Percentiles rank a stretch among this genome's conserved stretches.
These are phyloP conservation scores for Turdus rufiventris DNA, from an alignment of 2,113 vertebrate species.

Conservation along the genomic window DNA sequence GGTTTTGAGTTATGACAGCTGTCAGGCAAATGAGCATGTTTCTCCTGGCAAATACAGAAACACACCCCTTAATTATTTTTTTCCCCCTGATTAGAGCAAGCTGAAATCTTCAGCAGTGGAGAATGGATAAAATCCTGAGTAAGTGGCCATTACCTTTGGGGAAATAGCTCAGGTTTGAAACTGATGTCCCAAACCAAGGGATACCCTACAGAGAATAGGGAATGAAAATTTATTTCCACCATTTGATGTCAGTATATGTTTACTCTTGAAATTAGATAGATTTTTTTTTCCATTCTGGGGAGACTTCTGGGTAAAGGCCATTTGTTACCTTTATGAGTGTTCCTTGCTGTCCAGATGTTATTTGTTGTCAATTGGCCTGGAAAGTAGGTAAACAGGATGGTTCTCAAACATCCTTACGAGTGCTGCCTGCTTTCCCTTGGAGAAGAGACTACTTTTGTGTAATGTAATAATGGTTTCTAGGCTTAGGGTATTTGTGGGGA, in stretches of 20 bases:
- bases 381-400: neutral
- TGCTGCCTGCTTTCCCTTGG: neutral
- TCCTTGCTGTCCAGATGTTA: neutral
- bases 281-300: neutral
- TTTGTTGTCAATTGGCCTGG: neutral
- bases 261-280: neutral
- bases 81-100: neutral
- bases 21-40: neutral
- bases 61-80: neutral
- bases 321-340: neutral
- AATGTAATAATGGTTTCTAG: neutral
- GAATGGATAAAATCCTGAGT: neutral
- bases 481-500: neutral
- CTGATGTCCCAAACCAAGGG: neutral
- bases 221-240: neutral
- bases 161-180: neutral
- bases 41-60: neutral
- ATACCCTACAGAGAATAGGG: neutral
- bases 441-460: neutral
- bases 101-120: neutral
- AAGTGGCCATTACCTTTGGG: neutral
- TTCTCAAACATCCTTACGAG: neutral
- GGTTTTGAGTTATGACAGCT: neutral
- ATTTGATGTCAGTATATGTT: constrained; percentile 3
- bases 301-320: neutral